Evolutionary conservation across 1,140 invertebrate genomes (phyloP).

Genomic region (Oscheius sp.): DNA sequence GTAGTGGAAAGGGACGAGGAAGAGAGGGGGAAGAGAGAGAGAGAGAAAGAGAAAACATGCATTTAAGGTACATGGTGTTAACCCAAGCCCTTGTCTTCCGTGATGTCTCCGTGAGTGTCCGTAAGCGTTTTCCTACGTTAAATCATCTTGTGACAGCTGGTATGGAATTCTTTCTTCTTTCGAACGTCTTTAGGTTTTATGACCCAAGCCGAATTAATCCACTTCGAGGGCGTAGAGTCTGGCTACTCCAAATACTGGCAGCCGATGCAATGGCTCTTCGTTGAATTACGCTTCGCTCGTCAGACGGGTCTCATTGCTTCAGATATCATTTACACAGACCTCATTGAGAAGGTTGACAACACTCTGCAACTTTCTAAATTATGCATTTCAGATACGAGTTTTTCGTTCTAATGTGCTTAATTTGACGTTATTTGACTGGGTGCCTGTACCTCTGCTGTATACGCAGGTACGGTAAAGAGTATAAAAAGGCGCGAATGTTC

Average conservation of each 20-base stretch:
- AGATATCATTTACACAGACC: slow-evolving; percentile 52
- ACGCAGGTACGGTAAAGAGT: slow-evolving; percentile 27
- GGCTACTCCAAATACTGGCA: slow-evolving; percentile 56
- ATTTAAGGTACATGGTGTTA: slow-evolving; percentile 37
- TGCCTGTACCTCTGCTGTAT: slow-evolving; percentile 53
- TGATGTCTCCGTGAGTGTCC: slow-evolving; percentile 50
- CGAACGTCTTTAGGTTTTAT: slow-evolving; percentile 44
- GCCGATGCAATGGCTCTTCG: slow-evolving; percentile 56
- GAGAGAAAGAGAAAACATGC: not conserved
- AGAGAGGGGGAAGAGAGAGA: not conserved
- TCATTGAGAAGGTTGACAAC: slow-evolving; percentile 11
- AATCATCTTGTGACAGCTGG: slow-evolving; percentile 58
- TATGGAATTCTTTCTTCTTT: not conserved
- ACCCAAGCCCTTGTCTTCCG: slow-evolving; percentile 55
- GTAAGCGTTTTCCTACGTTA: slow-evolving; percentile 57
- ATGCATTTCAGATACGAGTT: slow-evolving; percentile 49
- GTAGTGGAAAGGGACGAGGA: slow-evolving; percentile 32
- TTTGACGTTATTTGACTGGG: slow-evolving; percentile 57
- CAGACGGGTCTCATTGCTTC: slow-evolving; percentile 48
- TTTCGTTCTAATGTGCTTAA: slow-evolving; percentile 54
- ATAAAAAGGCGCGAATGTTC: slow-evolving; percentile 8
- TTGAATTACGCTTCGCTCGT: slow-evolving; percentile 47
- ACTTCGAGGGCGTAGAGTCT: slow-evolving; percentile 48
- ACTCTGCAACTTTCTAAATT: slow-evolving; percentile 3
- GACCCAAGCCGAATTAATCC: slow-evolving; percentile 52